Conservation (phyloP, 2,113 vertebrate species). For the human region GRCh38 chrX:118645001-118645500, state of each 20-base stretch:
- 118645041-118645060: background rate
- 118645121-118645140: background rate
- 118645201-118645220: background rate
- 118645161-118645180: background rate
- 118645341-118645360: background rate
- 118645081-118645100: background rate
- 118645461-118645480: too few relatives aligned
- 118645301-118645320: background rate
- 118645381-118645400: background rate
- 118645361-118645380: background rate
- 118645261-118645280: background rate
- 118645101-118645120: background rate
- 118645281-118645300: background rate
- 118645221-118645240: background rate
- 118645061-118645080: background rate
- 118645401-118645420: background rate
- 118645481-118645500: too few relatives aligned
- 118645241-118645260: background rate
- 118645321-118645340: background rate
- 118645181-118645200: background rate
- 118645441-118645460: too few relatives aligned
- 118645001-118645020: background rate
- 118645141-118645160: background rate
- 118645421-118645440: too few relatives aligned
- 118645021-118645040: background rate